Conservation (phyloP, 2,888 invertebrate genomes). For the Helicoverpa assulta region DNA sequence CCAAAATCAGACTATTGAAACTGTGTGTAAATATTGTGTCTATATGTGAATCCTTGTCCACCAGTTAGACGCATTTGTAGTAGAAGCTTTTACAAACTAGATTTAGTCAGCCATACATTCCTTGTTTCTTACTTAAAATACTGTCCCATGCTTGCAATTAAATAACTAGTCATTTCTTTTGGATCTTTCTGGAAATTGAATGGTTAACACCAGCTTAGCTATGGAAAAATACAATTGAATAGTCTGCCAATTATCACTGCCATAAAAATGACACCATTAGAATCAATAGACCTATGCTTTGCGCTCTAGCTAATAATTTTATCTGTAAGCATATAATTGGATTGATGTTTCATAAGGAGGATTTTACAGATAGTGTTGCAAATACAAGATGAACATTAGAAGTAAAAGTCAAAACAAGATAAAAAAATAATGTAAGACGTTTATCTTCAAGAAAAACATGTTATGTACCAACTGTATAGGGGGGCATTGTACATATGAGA, state of each 20-base stretch:
- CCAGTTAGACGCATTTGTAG: conserved; percentile 16
- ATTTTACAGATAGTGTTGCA: not conserved
- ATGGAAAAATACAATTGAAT: not conserved
- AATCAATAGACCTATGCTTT: not conserved
- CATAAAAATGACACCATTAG: not conserved
- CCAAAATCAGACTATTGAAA: too few relatives aligned
- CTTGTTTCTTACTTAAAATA: conserved; percentile 31
- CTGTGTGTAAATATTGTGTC: not conserved
- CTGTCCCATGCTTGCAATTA: conserved; percentile 27
- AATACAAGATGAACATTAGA: not conserved
- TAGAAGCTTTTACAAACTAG: conserved; percentile 16
- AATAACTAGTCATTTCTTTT: conserved; percentile 13
- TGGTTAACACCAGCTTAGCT: too few relatives aligned
- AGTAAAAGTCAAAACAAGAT: not conserved
- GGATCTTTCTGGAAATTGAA: not conserved
- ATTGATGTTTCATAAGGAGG: not conserved
- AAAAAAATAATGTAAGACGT: not conserved
- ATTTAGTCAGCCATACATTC: conserved; percentile 33
- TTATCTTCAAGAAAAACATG: not conserved
- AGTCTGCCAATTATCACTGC: not conserved
- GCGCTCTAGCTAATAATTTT: not conserved
- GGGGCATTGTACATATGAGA: not conserved
- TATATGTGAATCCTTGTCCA: conserved; percentile 17
- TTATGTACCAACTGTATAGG: not conserved
- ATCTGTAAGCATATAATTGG: not conserved